phyloP scores from a whole-genome alignment of 1,140 invertebrate species.

The Polypedilum vanderplanki region DNA sequence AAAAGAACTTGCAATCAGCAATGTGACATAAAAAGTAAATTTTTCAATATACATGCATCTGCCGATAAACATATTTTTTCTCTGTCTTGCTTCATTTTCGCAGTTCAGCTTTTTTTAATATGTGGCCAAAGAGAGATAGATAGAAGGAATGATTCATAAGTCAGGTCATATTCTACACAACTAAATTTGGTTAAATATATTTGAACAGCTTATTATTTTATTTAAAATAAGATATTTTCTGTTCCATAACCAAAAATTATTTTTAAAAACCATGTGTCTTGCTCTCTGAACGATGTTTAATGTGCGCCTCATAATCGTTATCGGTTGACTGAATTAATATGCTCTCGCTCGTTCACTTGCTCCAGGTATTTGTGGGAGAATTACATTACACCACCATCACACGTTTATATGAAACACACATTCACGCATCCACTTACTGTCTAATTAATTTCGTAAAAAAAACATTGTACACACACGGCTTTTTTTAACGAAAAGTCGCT shows the following conservation, averaged over 20 bases:
- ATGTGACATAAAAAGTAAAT: neutral
- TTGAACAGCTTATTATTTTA: too few species aligned
- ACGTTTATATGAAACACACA: neutral
- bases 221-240: too few species aligned
- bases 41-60: neutral
- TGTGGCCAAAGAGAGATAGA: too few species aligned
- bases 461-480: neutral
- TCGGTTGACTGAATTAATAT: conserved; percentile 12
- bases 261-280: too few species aligned
- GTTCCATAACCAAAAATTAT: too few species aligned
- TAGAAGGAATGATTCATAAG: too few species aligned
- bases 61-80: neutral
- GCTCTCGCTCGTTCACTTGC: neutral
- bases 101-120: too few species aligned
- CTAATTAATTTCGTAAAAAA: conserved; percentile 19
- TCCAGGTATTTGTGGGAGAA: conserved; percentile 17
- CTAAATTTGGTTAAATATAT: too few species aligned
- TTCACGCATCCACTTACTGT: neutral
- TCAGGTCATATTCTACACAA: too few species aligned
- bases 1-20: neutral
- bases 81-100: too few species aligned
- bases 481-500: conserved; percentile 9
- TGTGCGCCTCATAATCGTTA: neutral
- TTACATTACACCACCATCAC: neutral
- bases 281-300: too few species aligned